phyloP scores from a whole-genome alignment of 2,797 vertebrate genomes.

The Catostomus latipinnis region DNA sequence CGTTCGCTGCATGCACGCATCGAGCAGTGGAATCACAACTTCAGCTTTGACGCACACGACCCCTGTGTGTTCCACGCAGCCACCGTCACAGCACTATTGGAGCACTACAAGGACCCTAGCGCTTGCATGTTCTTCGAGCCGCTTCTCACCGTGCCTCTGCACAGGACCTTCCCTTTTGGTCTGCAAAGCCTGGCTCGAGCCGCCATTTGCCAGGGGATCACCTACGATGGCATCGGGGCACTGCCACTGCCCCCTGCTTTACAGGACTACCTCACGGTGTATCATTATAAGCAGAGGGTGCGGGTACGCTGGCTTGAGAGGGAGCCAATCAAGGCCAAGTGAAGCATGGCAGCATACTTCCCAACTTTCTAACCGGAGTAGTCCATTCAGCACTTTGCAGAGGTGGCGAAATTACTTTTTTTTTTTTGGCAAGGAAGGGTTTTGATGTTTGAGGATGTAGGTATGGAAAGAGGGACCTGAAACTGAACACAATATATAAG shows the following conservation, averaged over 20 bases:
- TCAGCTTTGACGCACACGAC: constrained; percentile 96
- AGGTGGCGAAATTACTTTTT: constrained; percentile 4
- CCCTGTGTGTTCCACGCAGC: constrained; percentile 98
- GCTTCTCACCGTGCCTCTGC: constrained; percentile 93
- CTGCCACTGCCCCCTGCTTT: constrained; percentile 91
- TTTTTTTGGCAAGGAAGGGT: constrained; percentile 43
- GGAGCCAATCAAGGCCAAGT: constrained; percentile 94
- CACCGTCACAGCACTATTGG: constrained; percentile 94
- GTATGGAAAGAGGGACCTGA: constrained; percentile 44
- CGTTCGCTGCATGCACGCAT: constrained; percentile 89
- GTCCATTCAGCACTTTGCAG: constrained; percentile 50
- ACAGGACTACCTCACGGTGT: constrained; percentile 99
- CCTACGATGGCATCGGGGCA: constrained; percentile 93
- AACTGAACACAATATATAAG: constrained; percentile 76
- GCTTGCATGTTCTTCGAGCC: constrained; percentile 99
- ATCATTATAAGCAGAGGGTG: constrained; percentile 99
- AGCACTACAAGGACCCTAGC: constrained; percentile 98
- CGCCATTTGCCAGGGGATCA: constrained; percentile 93
- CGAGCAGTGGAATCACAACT: constrained; percentile 99
- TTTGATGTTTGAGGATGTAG: constrained; percentile 10
- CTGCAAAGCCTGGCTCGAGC: constrained; percentile 96
- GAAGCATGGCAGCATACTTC: constrained; percentile 55
- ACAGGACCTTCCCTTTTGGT: constrained; percentile 95
- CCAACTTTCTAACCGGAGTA: constrained; percentile 26
- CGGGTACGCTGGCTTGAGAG: constrained; percentile 97